phyloP scores from a whole-genome alignment of 2,113 vertebrate species.

The Sylvietta virens region DNA sequence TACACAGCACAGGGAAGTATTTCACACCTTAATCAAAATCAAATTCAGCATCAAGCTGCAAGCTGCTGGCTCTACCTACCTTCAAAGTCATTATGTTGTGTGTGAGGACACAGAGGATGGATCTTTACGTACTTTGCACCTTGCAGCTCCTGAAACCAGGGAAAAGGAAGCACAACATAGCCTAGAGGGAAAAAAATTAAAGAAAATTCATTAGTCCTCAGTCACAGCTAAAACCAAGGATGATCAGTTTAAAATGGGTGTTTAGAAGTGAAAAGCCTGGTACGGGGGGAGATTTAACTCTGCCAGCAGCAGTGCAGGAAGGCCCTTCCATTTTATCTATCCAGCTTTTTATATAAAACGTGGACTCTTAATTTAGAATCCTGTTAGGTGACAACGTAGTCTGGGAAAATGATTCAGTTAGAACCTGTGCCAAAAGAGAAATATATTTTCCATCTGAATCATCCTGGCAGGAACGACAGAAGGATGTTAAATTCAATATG shows the following conservation, averaged over 20 bases:
- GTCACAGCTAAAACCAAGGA: neutral
- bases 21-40: neutral
- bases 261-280: neutral
- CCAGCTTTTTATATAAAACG: neutral
- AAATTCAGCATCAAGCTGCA: neutral
- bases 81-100: neutral
- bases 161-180: rapidly evolving
- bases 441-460: neutral
- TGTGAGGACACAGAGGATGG: neutral
- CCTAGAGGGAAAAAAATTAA: neutral
- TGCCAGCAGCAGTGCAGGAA: neutral
- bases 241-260: neutral
- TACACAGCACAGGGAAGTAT: neutral
- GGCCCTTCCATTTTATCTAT: neutral
- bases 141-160: neutral
- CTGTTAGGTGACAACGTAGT: neutral
- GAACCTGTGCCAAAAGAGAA: slow-evolving; percentile 18
- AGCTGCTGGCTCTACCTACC: neutral
- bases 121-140: neutral
- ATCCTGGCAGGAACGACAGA: neutral
- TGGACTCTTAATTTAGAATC: slow-evolving; percentile 11
- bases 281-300: neutral
- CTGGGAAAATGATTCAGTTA: neutral
- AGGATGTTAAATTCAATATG: neutral
- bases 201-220: neutral